Evolutionary conservation across 2,113 vertebrate genomes (phyloP).

Genomic region (Origma solitaria): DNA sequence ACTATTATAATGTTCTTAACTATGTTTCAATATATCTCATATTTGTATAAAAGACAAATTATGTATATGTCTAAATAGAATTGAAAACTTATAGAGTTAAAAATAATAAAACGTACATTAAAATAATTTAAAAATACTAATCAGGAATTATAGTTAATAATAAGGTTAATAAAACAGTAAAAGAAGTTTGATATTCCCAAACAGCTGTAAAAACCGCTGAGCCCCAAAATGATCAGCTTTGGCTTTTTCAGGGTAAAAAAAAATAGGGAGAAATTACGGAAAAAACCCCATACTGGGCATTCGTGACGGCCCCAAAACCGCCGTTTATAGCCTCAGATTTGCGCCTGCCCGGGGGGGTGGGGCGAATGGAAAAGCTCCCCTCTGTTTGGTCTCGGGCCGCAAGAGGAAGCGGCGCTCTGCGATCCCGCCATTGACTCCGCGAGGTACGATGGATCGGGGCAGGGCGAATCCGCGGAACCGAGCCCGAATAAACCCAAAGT

Average conservation of each 20-base stretch:
- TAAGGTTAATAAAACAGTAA: not conserved
- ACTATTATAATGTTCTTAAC: not conserved
- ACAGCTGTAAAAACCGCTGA: not conserved
- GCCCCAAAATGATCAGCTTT: not conserved
- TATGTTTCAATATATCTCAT: not conserved
- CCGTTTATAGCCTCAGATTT: too few relatives aligned
- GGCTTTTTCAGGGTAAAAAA: not conserved
- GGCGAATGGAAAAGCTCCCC: fast-evolving
- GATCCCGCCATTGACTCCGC: fast-evolving
- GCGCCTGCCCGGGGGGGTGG: fast-evolving
- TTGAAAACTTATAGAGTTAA: not conserved
- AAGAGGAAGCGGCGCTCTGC: too few relatives aligned
- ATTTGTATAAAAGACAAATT: not conserved
- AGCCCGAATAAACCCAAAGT: fast-evolving
- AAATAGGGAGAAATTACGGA: not conserved
- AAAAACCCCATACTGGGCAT: not conserved
- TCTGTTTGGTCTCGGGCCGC: fast-evolving
- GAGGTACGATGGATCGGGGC: fast-evolving
- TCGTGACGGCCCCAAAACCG: fast-evolving
- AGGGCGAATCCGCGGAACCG: fast-evolving
- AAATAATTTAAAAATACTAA: not conserved
- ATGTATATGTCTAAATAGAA: not conserved
- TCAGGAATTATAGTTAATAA: not conserved
- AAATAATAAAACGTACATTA: not conserved
- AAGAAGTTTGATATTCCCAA: not conserved